A percentile compares a stretch with the other conserved stretches of the same genome.
Conservation (phyloP, 2,113 vertebrate species). For the Perccottus glenii region DNA sequence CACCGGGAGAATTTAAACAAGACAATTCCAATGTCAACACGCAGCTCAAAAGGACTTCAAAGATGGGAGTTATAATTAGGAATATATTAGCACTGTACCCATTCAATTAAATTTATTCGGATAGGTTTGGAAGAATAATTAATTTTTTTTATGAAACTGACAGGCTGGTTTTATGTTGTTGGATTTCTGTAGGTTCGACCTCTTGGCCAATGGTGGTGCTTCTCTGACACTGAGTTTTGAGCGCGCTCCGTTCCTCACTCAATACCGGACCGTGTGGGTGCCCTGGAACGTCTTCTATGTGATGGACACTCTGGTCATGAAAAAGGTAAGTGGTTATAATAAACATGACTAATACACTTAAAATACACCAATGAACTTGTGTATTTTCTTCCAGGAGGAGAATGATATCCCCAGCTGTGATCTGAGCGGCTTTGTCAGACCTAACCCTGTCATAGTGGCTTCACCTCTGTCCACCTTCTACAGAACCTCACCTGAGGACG, state of each 20-base stretch:
- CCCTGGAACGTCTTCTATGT: constrained; percentile 98
- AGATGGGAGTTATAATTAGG: not conserved
- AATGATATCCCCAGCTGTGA: constrained; percentile 98
- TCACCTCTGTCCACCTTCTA: constrained; percentile 94
- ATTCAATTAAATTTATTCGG: not conserved
- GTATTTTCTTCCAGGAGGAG: constrained; percentile 79
- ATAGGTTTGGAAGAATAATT: no score
- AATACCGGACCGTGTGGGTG: constrained; percentile 95
- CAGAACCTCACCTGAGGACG: constrained; percentile 88
- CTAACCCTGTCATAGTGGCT: constrained; percentile 90
- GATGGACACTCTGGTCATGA: constrained; percentile 98
- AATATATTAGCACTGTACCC: not conserved
- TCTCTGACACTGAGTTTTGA: constrained; percentile 94
- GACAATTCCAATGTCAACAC: constrained; percentile 2
- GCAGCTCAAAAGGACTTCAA: not conserved
- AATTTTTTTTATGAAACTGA: no score
- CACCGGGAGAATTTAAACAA: not conserved
- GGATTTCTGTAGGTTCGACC: constrained; percentile 87
- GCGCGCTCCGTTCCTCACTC: constrained; percentile 92
- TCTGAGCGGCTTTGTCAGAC: constrained; percentile 93
- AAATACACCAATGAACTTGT: no score
- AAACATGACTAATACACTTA: no score
- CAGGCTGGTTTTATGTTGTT: not conserved
- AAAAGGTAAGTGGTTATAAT: constrained; percentile 78
- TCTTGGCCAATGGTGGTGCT: constrained; percentile 93